These are phyloP conservation scores for Morone saxatilis DNA, from an alignment of 2,113 vertebrate genomes.

Conservation along the genomic window DNA sequence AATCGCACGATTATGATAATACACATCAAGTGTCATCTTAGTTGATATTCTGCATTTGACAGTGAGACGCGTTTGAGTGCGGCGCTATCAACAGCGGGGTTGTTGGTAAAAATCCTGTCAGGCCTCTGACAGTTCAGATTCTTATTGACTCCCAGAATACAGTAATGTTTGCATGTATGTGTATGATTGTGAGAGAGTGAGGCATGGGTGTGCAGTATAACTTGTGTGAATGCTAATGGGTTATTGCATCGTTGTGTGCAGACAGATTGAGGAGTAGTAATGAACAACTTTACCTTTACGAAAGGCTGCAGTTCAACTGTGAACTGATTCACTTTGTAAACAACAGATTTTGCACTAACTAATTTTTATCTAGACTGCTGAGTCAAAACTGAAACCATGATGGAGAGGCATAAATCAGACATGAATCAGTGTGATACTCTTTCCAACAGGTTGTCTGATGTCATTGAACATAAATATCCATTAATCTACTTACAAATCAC, in stretches of 20 bases:
- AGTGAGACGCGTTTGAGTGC: slow-evolving; percentile 60
- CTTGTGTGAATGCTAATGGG: neutral
- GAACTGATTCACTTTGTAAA: neutral
- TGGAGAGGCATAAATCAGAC: neutral
- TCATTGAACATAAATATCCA: neutral
- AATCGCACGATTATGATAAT: slow-evolving; percentile 83
- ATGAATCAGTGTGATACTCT: neutral
- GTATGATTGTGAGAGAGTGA: neutral
- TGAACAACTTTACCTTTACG: neutral
- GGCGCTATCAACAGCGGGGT: slow-evolving; percentile 41
- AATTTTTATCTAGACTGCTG: neutral
- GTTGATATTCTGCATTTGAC: slow-evolving; percentile 68
- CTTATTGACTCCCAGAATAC: slow-evolving; percentile 57
- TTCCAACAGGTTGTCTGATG: neutral
- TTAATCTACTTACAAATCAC: neutral
- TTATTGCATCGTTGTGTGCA: neutral
- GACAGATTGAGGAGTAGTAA: neutral
- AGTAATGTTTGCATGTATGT: slow-evolving; percentile 9
- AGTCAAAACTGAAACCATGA: neutral
- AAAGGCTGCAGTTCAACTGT: slow-evolving; percentile 14
- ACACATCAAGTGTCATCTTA: slow-evolving; percentile 81
- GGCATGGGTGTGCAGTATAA: neutral
- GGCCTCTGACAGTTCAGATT: slow-evolving; percentile 38
- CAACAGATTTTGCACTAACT: slow-evolving; percentile 2
- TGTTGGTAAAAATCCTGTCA: slow-evolving; percentile 58